phyloP scores from a whole-genome alignment of 92 coral and sea anemone species.

The Plumapathes pennacea region DNA sequence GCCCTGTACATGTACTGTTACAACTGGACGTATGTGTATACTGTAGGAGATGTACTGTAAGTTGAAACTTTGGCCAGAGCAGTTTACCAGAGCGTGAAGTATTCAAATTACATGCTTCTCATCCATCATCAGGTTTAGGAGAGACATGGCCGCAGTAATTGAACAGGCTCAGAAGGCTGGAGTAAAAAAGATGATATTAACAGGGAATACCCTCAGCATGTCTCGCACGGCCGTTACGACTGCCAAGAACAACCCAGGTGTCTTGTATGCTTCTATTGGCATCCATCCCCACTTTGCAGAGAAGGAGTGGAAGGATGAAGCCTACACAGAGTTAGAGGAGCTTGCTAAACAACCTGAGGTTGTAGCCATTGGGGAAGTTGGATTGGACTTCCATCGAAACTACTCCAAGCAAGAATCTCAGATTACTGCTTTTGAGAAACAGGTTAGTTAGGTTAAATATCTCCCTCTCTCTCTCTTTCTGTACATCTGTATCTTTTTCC shows the following conservation, averaged over 20 bases:
- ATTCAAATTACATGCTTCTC: too few species aligned
- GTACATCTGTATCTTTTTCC: too few species aligned
- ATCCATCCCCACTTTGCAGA: constrained; percentile 95
- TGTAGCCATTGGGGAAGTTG: constrained; percentile 98
- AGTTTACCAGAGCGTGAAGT: too few species aligned
- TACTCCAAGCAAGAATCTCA: constrained; percentile 89
- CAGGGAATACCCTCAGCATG: constrained; percentile 90
- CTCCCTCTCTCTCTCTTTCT: too few species aligned
- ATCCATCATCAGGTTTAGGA: constrained; percentile 72
- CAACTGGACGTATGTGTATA: too few species aligned
- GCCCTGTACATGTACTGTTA: too few species aligned
- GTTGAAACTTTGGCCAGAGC: too few species aligned
- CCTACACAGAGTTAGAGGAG: constrained; percentile 57
- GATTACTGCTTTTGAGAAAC: constrained; percentile 83
- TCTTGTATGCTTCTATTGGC: constrained; percentile 88
- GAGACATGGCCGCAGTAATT: constrained; percentile 85
- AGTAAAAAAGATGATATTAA: constrained; percentile 90
- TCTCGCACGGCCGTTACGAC: constrained; percentile 77
- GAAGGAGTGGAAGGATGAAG: constrained; percentile 87
- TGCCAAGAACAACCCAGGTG: constrained; percentile 80
- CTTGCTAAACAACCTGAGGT: constrained; percentile 87
- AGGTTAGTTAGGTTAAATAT: too few species aligned
- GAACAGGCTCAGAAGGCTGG: constrained; percentile 85
- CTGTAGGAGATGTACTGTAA: too few species aligned
- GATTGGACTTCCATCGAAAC: constrained; percentile 90